Evolutionary conservation across 2,888 invertebrate genomes (phyloP).

Genomic region (Andrena trimmerana): DNA sequence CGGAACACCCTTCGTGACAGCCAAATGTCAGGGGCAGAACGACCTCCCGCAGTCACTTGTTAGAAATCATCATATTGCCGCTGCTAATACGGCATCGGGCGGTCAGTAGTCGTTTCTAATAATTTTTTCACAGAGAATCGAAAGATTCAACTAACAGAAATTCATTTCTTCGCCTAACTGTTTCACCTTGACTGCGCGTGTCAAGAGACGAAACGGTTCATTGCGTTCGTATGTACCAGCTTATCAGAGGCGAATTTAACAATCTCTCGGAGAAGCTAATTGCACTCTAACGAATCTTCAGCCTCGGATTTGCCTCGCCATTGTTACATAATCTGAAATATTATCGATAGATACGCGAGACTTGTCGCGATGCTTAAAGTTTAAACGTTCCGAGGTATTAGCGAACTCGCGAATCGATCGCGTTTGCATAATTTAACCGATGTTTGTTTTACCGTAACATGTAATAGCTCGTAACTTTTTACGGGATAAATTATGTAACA

Average conservation of each 20-base stretch:
- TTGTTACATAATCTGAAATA: constrained; percentile 60
- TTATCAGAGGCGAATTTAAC: neutral
- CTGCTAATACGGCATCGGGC: constrained; percentile 81
- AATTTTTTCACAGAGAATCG: neutral
- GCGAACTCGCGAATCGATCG: neutral
- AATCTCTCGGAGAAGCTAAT: neutral
- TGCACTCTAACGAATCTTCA: neutral
- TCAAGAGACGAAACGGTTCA: neutral
- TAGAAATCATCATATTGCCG: constrained; percentile 83
- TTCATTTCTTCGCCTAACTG: neutral
- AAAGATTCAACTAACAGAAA: neutral
- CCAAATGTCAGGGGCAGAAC: constrained; percentile 82
- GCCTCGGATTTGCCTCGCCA: neutral
- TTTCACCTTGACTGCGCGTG: neutral
- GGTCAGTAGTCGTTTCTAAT: constrained; percentile 76
- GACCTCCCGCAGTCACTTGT: constrained; percentile 78
- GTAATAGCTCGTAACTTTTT: neutral
- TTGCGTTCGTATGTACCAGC: neutral
- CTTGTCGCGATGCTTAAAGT: neutral
- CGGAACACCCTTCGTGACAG: constrained; percentile 81
- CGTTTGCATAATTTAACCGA: neutral
- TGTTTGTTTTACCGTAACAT: neutral
- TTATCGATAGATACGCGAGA: constrained; percentile 11
- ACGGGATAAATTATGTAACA: constrained; percentile 43
- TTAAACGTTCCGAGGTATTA: neutral